Percentiles rank a stretch among this genome's conserved stretches.
Conservation (phyloP, 30 jellyfish, hydroid and myxozoan species). For the Hydra vulgaris region DNA sequence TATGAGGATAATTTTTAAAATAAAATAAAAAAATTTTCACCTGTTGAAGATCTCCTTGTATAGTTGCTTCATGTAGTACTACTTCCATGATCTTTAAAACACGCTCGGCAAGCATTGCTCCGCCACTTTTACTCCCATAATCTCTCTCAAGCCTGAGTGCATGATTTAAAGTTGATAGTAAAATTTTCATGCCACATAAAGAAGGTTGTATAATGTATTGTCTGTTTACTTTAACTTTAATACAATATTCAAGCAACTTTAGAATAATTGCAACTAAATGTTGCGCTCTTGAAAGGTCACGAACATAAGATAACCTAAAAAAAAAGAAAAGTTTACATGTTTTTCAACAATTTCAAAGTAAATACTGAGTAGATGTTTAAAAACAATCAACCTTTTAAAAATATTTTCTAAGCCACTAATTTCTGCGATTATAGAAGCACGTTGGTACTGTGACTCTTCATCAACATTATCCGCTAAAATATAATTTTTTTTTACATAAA, state of each 20-base stretch:
- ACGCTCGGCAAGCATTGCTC: conserved; percentile 84
- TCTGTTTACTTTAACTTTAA: conserved; percentile 84
- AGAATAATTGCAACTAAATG: conserved; percentile 55
- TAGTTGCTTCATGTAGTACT: conserved; percentile 72
- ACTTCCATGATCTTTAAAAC: conserved; percentile 76
- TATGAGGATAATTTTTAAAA: too few relatives aligned
- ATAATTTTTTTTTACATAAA: too few relatives aligned
- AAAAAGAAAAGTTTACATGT: not conserved
- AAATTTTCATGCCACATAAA: conserved; percentile 60
- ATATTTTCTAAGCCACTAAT: conserved; percentile 67
- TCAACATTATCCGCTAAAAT: conserved; percentile 68
- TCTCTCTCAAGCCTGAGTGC: conserved; percentile 85
- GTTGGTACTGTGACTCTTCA: conserved; percentile 66
- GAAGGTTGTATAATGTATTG: conserved; percentile 76
- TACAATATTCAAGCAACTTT: conserved; percentile 78
- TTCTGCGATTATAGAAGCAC: conserved; percentile 60
- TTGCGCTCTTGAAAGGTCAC: conserved; percentile 82
- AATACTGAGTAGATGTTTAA: too few relatives aligned
- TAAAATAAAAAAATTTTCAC: not conserved
- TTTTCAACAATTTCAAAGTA: not conserved
- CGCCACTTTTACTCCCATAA: conserved; percentile 80
- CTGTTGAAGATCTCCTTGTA: conserved; percentile 54
- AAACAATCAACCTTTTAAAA: conserved; percentile 41
- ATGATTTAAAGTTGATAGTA: conserved; percentile 79
- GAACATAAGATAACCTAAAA: conserved; percentile 52